Base-by-base conservation (phyloP, 2,888 invertebrate species). In the Oxycera nigricornis region DNA sequence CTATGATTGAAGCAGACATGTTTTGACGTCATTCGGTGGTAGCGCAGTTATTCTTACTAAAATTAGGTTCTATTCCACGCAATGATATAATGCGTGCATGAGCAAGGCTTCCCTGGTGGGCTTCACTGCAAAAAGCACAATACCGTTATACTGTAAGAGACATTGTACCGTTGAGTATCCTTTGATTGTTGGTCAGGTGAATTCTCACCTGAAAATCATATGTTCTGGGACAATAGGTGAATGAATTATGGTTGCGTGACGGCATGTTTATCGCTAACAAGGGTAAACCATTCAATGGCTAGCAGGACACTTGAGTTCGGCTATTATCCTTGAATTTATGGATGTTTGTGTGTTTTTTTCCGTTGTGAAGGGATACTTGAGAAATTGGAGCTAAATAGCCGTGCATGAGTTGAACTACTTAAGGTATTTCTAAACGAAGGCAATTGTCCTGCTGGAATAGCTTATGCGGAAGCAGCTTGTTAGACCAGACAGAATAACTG, bases 191-290 rank as follows among this genome's bases (percentile, higher is more conserved):
- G 14, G 39, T 41, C 65, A 14, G 39, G 30, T 24, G 39, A 41
- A 65, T 65, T 39, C 65, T 65, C 65, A 65, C 65, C 65, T 65
- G 65, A 39, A 61, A 65, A 65, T 41, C 65, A 24, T 28, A 41
- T n/a, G 24, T 41, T 65, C 20, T 30, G 30, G 65, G 4, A 46
- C 41, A 65, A 52, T 31, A 70, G 55, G 55, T 46, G 46, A 35
- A 52, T 70, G 52, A 52, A 52, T 30, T 52, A 52, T 70, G 31
- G 55, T 70, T 70, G 70, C 70, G 70, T 70, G 70, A 70, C 30
- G 55, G 52, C 55, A 31, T 70, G 14, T 55, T 52, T 55, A 55
- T 22, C 26, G n/a, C 22, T 39, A 39, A 65, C 65, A 65, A 65
- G 65, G 26, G 30, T 41, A 65, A n/a, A n/a, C 22, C 6, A 35